Base-by-base conservation (phyloP, 30 jellyfish, hydroid and myxozoan genomes). In the Turritopsis dohrnii region DNA sequence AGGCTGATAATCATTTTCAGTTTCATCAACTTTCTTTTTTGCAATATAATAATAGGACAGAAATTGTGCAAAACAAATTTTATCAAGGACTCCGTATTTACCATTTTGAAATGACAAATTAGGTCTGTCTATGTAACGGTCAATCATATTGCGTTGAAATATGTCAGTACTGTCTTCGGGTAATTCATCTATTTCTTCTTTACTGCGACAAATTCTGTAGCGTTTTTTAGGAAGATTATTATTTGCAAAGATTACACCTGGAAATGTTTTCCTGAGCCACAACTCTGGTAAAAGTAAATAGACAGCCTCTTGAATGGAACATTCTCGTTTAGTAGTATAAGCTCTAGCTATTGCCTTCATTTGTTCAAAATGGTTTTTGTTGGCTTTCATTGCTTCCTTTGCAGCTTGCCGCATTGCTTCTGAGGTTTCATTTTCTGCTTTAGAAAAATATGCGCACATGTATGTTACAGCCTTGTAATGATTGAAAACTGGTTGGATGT, bases 81-180 rank as follows among this genome's bases (percentile, higher is more conserved):
- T 66, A 66, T 66, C 76, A 7, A 66, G 76, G 76, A 66, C 29
- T 66, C 76, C 17, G 29, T 66, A 66, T 66, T 66, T 21, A 66
- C 76, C 7, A 66, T 66, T 21, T 66, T 66, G 76, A 7, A 66
- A 66, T 3, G 17, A 7, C 17, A 17, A 66, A 17, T 66, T 26
- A 66, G 76, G 76, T 17, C 76, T 66, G 76, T 66, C 76, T 17
- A 66, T 21, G 29, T 26, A 66, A 66, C 76, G 17, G 76, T 66
- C 76, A 66, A 66, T 66, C 76, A 66, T 66, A 66, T 66, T 66
- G 76, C 76, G 76, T 17, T 66, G 29, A 66, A 66, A 66, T 66
- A 66, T 66, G 76, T 66, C 76, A 7, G 76, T 26, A 66, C 76
- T 66, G 29, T 66, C 76, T 66, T 66, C 76, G 17, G 27, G 17